A percentile compares a stretch with the other conserved stretches of the same genome.
Evolutionary conservation across 2,113 vertebrate species (phyloP).

Genomic region (Mormoops blainvillei): DNA sequence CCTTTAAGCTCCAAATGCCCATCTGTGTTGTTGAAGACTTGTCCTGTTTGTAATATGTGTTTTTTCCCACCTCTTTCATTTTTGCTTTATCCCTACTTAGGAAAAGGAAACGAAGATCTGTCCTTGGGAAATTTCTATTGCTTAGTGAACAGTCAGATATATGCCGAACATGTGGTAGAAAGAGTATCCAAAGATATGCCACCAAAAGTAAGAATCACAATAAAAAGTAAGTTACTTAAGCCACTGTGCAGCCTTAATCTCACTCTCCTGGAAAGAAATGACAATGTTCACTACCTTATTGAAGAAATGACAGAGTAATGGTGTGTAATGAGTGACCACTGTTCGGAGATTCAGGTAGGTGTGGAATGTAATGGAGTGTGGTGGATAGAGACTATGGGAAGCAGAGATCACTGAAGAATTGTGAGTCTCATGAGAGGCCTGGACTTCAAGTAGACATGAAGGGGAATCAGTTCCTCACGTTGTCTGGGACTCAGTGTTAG

Average conservation of each 20-base stretch:
- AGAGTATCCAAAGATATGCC: background rate
- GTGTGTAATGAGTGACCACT: background rate
- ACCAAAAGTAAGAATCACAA: background rate
- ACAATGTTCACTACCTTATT: background rate
- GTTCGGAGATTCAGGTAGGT: background rate
- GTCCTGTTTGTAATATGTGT: too few species aligned
- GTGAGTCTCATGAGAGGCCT: background rate
- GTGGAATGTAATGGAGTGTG: background rate
- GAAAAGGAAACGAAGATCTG: too few species aligned
- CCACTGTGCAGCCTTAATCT: background rate
- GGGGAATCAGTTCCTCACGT: background rate
- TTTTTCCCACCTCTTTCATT: too few species aligned
- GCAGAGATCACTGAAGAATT: too few species aligned
- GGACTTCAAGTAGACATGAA: background rate
- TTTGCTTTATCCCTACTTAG: too few species aligned
- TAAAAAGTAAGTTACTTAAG: background rate
- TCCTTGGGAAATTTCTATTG: background rate
- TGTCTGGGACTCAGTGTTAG: background rate
- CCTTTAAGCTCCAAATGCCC: too few species aligned
- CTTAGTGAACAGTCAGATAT: background rate
- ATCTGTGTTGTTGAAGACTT: too few species aligned
- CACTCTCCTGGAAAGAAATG: background rate
- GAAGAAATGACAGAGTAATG: background rate
- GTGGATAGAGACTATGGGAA: too few species aligned
- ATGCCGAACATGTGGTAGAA: background rate